These are phyloP conservation scores for Botia almorhae DNA, from an alignment of 2,797 vertebrate genomes.

Conservation along the genomic window DNA sequence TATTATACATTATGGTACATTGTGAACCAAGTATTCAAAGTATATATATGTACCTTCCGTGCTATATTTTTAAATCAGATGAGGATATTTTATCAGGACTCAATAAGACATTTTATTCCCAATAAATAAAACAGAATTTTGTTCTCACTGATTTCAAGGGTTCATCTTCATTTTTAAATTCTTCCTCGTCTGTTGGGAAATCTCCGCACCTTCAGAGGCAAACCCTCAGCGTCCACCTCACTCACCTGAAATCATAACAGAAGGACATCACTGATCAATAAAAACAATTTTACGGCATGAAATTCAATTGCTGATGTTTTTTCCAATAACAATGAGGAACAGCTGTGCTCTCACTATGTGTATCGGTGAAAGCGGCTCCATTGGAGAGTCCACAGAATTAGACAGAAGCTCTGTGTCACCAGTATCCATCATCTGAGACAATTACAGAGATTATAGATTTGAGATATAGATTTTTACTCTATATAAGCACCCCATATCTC, in stretches of 20 bases:
- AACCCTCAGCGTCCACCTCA: conserved; percentile 21
- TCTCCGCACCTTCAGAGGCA: conserved; percentile 28
- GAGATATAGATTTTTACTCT: background rate
- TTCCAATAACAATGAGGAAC: background rate
- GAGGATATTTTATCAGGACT: conserved; percentile 14
- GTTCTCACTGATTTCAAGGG: conserved; percentile 3
- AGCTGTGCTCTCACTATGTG: conserved; percentile 32
- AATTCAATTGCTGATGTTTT: background rate
- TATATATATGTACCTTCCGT: background rate
- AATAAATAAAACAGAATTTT: background rate
- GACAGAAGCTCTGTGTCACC: conserved; percentile 44
- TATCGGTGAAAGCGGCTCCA: conserved; percentile 34
- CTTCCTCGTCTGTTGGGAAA: conserved; percentile 46
- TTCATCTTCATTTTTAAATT: conserved; percentile 28
- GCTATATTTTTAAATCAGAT: background rate
- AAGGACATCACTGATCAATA: conserved; percentile 4
- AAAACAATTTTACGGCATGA: background rate
- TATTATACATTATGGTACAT: background rate
- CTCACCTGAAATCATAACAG: conserved; percentile 26
- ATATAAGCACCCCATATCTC: background rate
- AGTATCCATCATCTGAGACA: conserved; percentile 47
- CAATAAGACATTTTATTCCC: background rate
- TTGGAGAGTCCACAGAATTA: conserved; percentile 54
- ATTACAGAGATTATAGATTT: background rate
- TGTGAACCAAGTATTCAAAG: too few relatives aligned